phyloP scores from a whole-genome alignment of 1,140 invertebrate genomes.

The Tetramorium simillimum region DNA sequence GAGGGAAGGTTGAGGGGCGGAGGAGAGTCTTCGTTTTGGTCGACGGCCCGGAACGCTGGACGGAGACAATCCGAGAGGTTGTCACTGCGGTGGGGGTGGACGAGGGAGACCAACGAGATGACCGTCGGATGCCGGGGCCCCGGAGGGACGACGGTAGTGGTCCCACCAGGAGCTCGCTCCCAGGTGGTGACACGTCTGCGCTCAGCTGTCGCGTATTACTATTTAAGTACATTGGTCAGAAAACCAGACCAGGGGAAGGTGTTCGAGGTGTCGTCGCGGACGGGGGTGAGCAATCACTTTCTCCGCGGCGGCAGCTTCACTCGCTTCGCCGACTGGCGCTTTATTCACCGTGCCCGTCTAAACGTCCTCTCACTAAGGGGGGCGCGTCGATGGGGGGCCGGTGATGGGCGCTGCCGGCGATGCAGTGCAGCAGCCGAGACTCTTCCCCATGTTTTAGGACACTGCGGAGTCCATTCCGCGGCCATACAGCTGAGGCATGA shows the following conservation, averaged over 20 bases:
- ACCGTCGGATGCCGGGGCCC: background rate
- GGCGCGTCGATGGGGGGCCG: background rate
- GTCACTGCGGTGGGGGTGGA: too few species aligned
- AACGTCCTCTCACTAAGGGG: background rate
- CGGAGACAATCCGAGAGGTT: too few species aligned
- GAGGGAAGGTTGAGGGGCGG: too few species aligned
- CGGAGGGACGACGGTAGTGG: background rate
- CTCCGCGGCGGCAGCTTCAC: background rate
- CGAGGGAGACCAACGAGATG: background rate
- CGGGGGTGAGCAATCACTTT: background rate
- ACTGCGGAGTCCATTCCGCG: background rate
- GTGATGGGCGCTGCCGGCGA: background rate
- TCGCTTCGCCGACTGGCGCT: slow-evolving; percentile 17
- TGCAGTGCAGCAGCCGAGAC: background rate
- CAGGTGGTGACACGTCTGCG: background rate
- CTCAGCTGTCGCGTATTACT: background rate
- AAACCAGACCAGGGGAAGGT: background rate
- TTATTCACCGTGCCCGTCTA: background rate
- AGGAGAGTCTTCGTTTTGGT: too few species aligned
- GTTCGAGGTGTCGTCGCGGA: background rate
- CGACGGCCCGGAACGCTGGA: too few species aligned
- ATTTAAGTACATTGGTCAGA: background rate
- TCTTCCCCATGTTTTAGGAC: background rate
- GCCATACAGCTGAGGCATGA: slow-evolving; percentile 6
- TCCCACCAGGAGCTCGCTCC: background rate